Conservation (phyloP, 2,797 vertebrate species). For the Myiothlypis coronata region DNA sequence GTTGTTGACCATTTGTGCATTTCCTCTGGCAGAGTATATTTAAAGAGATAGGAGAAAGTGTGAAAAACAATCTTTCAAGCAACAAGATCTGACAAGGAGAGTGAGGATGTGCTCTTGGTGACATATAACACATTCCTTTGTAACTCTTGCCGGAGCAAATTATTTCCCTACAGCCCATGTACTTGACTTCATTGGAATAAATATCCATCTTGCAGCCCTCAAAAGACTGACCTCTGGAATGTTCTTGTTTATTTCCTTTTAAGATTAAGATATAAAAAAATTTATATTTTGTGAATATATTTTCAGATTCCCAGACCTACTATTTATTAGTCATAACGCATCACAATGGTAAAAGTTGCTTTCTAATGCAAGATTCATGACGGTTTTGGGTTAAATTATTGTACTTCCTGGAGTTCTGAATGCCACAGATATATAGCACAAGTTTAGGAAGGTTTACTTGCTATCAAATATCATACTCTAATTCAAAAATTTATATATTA, state of each 20-base stretch:
- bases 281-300: background rate
- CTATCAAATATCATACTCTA: background rate
- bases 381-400: background rate
- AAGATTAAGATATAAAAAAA: background rate
- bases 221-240: fast-evolving
- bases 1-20: background rate
- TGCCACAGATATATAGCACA: background rate
- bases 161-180: background rate
- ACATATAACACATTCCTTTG: background rate
- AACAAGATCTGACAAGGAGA: background rate
- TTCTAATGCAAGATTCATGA: background rate
- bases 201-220: background rate
- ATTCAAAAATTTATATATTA: background rate
- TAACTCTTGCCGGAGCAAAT: background rate
- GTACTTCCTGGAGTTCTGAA: background rate
- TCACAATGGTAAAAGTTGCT: background rate
- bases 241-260: background rate
- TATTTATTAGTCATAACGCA: background rate
- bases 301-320: background rate
- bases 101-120: background rate
- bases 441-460: background rate
- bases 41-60: background rate
- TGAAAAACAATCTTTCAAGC: background rate
- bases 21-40: background rate
- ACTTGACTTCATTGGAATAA: fast-evolving